Base-by-base conservation (phyloP, 2,113 vertebrate genomes). In the Saguinus imperator region DNA sequence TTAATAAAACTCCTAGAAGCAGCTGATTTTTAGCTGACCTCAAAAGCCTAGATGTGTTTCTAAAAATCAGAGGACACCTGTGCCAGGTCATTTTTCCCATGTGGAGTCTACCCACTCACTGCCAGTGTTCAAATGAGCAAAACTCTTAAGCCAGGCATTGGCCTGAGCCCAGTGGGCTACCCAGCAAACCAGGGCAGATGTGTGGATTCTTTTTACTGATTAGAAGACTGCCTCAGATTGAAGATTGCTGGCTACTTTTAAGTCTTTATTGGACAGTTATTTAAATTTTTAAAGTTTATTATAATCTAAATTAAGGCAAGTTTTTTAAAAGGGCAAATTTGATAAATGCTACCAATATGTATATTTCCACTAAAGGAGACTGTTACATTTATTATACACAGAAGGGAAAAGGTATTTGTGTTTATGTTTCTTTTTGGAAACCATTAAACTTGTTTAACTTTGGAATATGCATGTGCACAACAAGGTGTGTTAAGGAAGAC, bases 401-500 rank as follows among this genome's bases (percentile, higher is more conserved):
- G 43, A 77, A 55, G 10, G 75, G 23, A 73, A 79, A 88, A 35
- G 1, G 20, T 10, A 27, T n/a, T 40, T 94, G 52, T 43, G 43
- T 43, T 43, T 43, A 43, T 87, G 20, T 73, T 72, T 87, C 93
- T 77, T 85, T 96, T 91, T 95, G 93, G 77, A 95, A 48, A 87
- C 20, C 77, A 82, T 9, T 75, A 50, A 77, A n/a, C 72, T 48
- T 86, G 6, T 50, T 83, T 91, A 92, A 92, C 68, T 95, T 84
- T 97, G n/a, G 57, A 94, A 64, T 95, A 91, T 96, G 16, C 37
- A 98, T 0, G 0, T 89, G 27, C 27, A 95, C 92, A 58, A 95
- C 75, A 89, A 96, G 96, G 80, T 89, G 89, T 45, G 52, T 93
- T 96, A 86, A 88, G 43, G 91, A 88, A 95, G 95, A 48, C 87